A percentile compares a stretch with the other conserved stretches of the same genome.
Evolutionary conservation across 2,797 vertebrate species (phyloP).

Genomic region (Cirrhinus mrigala): DNA sequence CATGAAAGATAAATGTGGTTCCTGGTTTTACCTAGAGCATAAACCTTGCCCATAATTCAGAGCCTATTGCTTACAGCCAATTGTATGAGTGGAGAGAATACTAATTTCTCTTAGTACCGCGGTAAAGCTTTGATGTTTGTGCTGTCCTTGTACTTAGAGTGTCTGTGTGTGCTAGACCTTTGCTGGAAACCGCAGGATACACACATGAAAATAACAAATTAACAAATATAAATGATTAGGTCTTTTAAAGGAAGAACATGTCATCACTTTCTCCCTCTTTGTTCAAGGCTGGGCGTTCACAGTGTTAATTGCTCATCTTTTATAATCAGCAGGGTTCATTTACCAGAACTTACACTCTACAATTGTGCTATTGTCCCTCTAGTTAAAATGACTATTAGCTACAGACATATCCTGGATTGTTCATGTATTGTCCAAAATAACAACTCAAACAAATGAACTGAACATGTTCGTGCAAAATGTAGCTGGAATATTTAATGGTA

Average conservation of each 20-base stretch:
- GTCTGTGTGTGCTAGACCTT: not conserved
- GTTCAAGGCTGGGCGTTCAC: conserved; percentile 17
- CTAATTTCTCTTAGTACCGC: conserved; percentile 64
- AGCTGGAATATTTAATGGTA: not conserved
- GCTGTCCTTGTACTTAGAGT: conserved; percentile 44
- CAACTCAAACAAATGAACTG: not conserved
- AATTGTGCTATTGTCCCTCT: conserved; percentile 31
- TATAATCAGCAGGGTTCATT: conserved; percentile 48
- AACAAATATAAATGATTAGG: conserved; percentile 24
- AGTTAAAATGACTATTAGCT: conserved; percentile 41
- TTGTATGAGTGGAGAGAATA: conserved; percentile 72
- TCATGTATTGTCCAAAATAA: not conserved
- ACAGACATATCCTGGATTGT: not conserved
- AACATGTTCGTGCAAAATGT: not conserved
- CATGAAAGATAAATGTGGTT: conserved; percentile 74
- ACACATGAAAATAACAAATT: conserved; percentile 21
- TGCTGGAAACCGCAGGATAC: conserved; percentile 15
- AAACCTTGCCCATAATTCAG: conserved; percentile 72
- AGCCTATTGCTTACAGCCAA: conserved; percentile 70
- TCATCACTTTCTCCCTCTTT: conserved; percentile 13
- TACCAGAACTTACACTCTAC: conserved; percentile 33
- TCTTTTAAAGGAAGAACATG: conserved; percentile 20
- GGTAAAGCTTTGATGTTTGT: conserved; percentile 69
- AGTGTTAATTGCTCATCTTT: conserved; percentile 54
- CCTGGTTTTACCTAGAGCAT: conserved; percentile 69